Percentiles rank a stretch among this genome's conserved stretches.
These are phyloP conservation scores for Lindbergichthys nudifrons DNA, from an alignment of 2,797 vertebrate species.

Conservation along the genomic window DNA sequence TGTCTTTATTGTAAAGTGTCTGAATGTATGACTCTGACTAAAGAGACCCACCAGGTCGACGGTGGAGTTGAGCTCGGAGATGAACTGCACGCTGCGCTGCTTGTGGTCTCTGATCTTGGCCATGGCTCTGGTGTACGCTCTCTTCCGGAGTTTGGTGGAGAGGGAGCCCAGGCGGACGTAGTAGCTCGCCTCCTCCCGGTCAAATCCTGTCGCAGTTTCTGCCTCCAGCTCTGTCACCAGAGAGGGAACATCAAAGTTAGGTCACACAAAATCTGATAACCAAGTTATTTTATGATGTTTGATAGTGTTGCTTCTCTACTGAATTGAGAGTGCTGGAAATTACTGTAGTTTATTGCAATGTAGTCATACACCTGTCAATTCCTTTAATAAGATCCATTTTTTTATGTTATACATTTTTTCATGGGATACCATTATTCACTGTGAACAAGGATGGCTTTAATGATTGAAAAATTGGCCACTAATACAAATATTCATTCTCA, in stretches of 20 bases:
- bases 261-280: background rate
- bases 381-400: background rate
- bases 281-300: background rate
- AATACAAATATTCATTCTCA: background rate
- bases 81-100: slow-evolving; percentile 87
- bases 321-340: background rate
- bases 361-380: slow-evolving; percentile 1
- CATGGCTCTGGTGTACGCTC: slow-evolving; percentile 90
- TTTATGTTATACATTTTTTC: slow-evolving; percentile 9
- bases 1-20: background rate
- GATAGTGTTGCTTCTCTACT: background rate
- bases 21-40: no score
- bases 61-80: slow-evolving; percentile 87
- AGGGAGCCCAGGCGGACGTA: slow-evolving; percentile 91
- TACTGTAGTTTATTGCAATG: background rate
- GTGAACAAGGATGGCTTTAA: slow-evolving; percentile 35
- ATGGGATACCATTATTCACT: background rate
- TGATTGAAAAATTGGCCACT: slow-evolving; percentile 12
- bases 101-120: slow-evolving; percentile 85
- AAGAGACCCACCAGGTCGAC: slow-evolving; percentile 88
- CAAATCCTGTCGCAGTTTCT: slow-evolving; percentile 83
- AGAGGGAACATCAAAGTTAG: background rate
- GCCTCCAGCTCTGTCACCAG: slow-evolving; percentile 85
- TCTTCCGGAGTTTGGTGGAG: slow-evolving; percentile 88
- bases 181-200: slow-evolving; percentile 86